phyloP scores from a whole-genome alignment of 2,888 invertebrate species.

The Sphecodes monilicornis region DNA sequence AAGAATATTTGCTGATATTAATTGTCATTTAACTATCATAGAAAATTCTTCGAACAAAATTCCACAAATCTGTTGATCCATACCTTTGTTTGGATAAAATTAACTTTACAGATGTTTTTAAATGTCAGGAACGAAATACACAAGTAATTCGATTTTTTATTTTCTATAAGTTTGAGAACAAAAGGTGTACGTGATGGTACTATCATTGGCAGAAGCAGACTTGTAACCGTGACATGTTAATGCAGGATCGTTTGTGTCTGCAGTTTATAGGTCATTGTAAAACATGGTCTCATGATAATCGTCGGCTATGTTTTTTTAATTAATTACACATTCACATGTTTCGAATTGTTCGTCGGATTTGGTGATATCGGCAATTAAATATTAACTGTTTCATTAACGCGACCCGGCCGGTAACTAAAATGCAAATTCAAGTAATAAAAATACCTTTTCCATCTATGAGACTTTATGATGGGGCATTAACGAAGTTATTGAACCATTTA shows the following conservation, averaged over 20 bases:
- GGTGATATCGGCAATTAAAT: conserved; percentile 39
- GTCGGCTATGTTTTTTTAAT: conserved; percentile 31
- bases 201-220: conserved; percentile 19
- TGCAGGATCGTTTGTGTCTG: conserved; percentile 17
- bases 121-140: not conserved
- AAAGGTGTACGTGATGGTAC: not conserved
- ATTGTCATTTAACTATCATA: too few relatives aligned
- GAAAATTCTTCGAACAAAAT: too few relatives aligned
- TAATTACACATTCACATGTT: conserved; percentile 41
- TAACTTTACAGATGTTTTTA: not conserved
- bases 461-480: not conserved
- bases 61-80: too few relatives aligned
- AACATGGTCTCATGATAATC: conserved; percentile 26
- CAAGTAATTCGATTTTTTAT: conserved; percentile 4
- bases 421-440: conserved; percentile 23
- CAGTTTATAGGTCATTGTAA: conserved; percentile 33
- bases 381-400: conserved; percentile 46
- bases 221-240: conserved; percentile 35
- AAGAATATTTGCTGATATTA: too few relatives aligned
- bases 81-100: too few relatives aligned
- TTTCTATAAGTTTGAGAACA: conserved; percentile 1
- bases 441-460: not conserved
- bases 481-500: not conserved
- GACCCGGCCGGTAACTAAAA: not conserved
- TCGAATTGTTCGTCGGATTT: conserved; percentile 36